These are phyloP conservation scores for Rhizoglyphus robini DNA, from an alignment of 1,140 invertebrate genomes.

Conservation along the genomic window DNA sequence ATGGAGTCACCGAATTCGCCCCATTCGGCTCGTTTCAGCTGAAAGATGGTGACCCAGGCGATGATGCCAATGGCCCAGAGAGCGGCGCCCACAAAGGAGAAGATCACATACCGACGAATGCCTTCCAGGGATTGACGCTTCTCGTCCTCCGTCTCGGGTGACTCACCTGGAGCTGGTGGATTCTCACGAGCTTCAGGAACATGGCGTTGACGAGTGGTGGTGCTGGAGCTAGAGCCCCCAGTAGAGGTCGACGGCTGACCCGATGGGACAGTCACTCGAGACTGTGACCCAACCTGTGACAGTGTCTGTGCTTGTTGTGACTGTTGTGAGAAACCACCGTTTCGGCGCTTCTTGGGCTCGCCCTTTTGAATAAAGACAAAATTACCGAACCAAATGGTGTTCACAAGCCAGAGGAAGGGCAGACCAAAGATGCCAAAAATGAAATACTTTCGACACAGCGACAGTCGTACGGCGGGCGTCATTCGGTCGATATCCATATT, in stretches of 20 bases:
- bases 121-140: background rate
- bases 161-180: background rate
- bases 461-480: constrained; percentile 20
- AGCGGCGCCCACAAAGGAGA: constrained; percentile 33
- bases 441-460: constrained; percentile 29
- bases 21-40: constrained; percentile 34
- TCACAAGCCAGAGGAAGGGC: constrained; percentile 28
- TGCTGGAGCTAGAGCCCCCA: too few relatives aligned
- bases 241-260: background rate
- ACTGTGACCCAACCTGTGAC: background rate
- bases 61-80: constrained; percentile 32
- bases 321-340: background rate
- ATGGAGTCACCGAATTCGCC: constrained; percentile 33
- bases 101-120: constrained; percentile 31
- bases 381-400: constrained; percentile 27
- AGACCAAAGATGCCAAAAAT: constrained; percentile 25
- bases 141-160: background rate
- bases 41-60: constrained; percentile 35
- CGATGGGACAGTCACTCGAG: background rate
- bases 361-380: constrained; percentile 15
- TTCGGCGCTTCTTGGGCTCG: background rate
- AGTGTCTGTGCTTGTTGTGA: background rate
- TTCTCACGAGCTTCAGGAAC: too few relatives aligned
- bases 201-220: background rate
- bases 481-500: constrained; percentile 27